Percentiles rank a stretch among this genome's conserved stretches.
phyloP scores from a whole-genome alignment of 2,113 vertebrate genomes.

The Labeo catla region DNA sequence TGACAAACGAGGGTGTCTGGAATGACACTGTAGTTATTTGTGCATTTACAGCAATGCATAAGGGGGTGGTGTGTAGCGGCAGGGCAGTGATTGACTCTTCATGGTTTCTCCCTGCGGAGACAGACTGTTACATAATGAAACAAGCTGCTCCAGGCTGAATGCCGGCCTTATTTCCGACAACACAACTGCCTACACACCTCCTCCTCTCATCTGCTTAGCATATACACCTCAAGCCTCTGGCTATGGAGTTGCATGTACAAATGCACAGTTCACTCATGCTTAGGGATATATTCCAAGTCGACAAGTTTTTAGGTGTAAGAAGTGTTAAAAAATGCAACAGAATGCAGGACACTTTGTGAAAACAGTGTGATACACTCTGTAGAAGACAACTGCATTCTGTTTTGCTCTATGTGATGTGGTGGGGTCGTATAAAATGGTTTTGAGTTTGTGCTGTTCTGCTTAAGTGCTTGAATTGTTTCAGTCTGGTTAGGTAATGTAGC shows the following conservation, averaged over 20 bases:
- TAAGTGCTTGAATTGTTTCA: slow-evolving; percentile 17
- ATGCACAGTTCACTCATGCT: slow-evolving; percentile 44
- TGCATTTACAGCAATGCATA: slow-evolving; percentile 7
- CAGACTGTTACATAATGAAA: slow-evolving; percentile 65
- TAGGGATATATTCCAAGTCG: background rate
- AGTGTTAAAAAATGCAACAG: background rate
- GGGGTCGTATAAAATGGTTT: background rate
- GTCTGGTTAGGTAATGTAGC: slow-evolving; percentile 32
- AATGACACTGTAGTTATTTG: slow-evolving; percentile 8
- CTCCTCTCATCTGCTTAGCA: slow-evolving; percentile 32
- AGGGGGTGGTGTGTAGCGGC: slow-evolving; percentile 45
- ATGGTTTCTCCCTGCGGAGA: slow-evolving; percentile 39
- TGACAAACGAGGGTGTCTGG: background rate
- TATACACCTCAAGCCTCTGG: slow-evolving; percentile 60
- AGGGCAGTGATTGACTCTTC: slow-evolving; percentile 58
- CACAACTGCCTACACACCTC: slow-evolving; percentile 49
- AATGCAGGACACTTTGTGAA: background rate
- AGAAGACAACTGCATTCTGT: slow-evolving; percentile 17
- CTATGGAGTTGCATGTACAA: slow-evolving; percentile 58
- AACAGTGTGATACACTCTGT: background rate
- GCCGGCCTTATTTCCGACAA: slow-evolving; percentile 26
- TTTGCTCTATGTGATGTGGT: slow-evolving; percentile 15
- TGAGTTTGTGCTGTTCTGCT: slow-evolving; percentile 21
- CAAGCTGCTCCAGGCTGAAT: slow-evolving; percentile 40
- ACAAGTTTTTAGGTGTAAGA: background rate